Evolutionary conservation across 2,888 invertebrate species (phyloP), one percentile per base, ranked within the genome.

Genomic region (Ceriagrion tenellum): DNA sequence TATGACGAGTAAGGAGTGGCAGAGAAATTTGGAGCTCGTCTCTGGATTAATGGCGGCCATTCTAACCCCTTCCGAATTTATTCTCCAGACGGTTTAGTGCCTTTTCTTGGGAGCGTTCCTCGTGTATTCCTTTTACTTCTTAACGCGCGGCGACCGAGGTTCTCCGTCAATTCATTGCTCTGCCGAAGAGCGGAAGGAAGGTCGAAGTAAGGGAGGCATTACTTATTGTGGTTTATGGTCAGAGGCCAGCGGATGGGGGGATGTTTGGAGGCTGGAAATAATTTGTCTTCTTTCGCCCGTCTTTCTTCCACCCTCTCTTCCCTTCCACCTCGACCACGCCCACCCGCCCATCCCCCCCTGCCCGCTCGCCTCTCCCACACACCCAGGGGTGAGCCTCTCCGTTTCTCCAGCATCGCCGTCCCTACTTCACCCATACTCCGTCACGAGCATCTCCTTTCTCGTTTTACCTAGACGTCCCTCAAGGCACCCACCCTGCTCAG

Each of bases 271-370:
- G 47, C 69, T 93, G 93, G 93, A 69, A 93, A 93, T 93, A 93
- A 93, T 93, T 93, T 93, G 93, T 93, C 93, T 93, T 93, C 93
- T 69, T 74, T 47, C n/a, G 55, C 89, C 81, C 69, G 26, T 69
- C 93, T 35, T 35, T 55, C 88, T 35, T 3, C 56, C 59, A 0
- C 59, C 16, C 47, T 40, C 47, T 20, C 55, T 35, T 23, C 30
- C 47, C 56, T 13, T 30, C 12, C 55, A n/a, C 18, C 35, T 20
- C 10, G n/a, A n/a, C 35, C 35, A 30, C 13, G 23, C 35, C 26
- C 55, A 3, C 30, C 55, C 55, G 13, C 4, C 59, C 30, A 30
- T 12, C 59, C 35, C 30, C 8, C 23, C 88, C 47, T 47, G 20
- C 47, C 20, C 88, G 0, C n/a, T 4, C 13, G n/a, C 69, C 69